These are phyloP conservation scores for Gambusia affinis DNA, from an alignment of 2,113 vertebrate species.

Conservation along the genomic window DNA sequence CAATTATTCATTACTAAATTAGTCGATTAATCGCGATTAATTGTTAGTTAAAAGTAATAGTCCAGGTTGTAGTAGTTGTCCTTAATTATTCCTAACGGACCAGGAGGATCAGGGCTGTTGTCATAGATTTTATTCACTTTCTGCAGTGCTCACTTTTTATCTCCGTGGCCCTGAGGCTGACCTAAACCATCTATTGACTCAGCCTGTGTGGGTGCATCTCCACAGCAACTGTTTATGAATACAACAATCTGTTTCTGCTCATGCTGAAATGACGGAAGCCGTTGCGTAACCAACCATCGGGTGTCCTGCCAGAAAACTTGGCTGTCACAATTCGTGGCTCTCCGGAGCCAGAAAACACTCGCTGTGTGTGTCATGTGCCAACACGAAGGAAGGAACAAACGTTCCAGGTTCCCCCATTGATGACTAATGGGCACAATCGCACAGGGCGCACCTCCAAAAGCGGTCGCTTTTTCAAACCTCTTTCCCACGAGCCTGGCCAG, in stretches of 20 bases:
- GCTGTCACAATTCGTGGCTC: slow-evolving; percentile 50
- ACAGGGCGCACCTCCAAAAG: slow-evolving; percentile 51
- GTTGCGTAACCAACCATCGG: slow-evolving; percentile 65
- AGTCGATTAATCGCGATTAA: too few relatives aligned
- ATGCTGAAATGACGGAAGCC: slow-evolving; percentile 69
- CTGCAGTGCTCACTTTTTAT: slow-evolving; percentile 9
- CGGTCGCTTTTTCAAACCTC: slow-evolving; percentile 57
- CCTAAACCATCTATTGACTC: slow-evolving; percentile 16
- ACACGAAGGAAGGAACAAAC: slow-evolving; percentile 65
- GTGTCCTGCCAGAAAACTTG: slow-evolving; percentile 61
- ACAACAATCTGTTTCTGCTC: slow-evolving; percentile 66
- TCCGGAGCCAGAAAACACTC: slow-evolving; percentile 58
- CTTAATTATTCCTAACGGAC: neutral
- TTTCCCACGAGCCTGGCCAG: slow-evolving; percentile 73
- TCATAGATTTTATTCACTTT: neutral
- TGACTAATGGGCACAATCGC: slow-evolving; percentile 66
- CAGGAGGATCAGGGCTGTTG: neutral
- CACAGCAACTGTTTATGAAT: slow-evolving; percentile 66
- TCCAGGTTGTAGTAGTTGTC: neutral
- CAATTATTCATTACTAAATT: too few relatives aligned
- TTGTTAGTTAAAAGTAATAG: too few relatives aligned
- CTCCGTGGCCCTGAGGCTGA: neutral
- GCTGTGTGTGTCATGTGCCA: slow-evolving; percentile 64
- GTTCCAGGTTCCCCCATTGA: slow-evolving; percentile 68
- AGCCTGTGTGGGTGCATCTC: slow-evolving; percentile 55